These are phyloP conservation scores for Drosophila acutilabella DNA, from an alignment of 2,888 invertebrate species.

Conservation along the genomic window DNA sequence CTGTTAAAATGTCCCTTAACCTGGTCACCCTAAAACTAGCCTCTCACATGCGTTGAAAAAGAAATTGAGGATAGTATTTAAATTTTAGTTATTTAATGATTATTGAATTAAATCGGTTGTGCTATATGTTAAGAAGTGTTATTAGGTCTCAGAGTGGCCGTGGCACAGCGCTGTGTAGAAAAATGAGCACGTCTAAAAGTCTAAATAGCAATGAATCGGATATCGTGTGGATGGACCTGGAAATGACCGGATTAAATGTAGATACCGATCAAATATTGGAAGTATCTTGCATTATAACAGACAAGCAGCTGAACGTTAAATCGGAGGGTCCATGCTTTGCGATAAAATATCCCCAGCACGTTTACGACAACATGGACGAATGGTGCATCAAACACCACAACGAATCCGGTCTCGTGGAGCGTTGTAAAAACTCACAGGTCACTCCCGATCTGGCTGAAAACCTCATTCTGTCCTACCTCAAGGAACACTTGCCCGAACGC, in stretches of 20 bases:
- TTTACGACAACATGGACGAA: conserved; percentile 91
- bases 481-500: conserved; percentile 86
- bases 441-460: conserved; percentile 89
- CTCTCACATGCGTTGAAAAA: neutral
- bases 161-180: neutral
- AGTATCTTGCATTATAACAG: conserved; percentile 95
- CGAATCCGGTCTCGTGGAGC: conserved; percentile 92
- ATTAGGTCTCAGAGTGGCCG: conserved; percentile 8
- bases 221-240: conserved; percentile 92
- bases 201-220: conserved; percentile 16
- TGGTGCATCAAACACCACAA: conserved; percentile 95
- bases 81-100: conserved; percentile 36
- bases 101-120: conserved; percentile 26
- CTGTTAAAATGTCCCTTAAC: neutral
- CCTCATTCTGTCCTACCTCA: conserved; percentile 90
- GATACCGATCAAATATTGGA: conserved; percentile 93
- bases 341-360: conserved; percentile 90
- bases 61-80: neutral
- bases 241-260: conserved; percentile 96
- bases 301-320: conserved; percentile 90
- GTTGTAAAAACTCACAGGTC: conserved; percentile 89
- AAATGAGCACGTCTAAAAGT: conserved; percentile 43
- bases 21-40: neutral
- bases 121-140: neutral
- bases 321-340: conserved; percentile 91